A percentile compares a stretch with the other conserved stretches of the same genome.
These are phyloP conservation scores for Mus spicilegus DNA, from an alignment of 2,113 vertebrate species.

Conservation along the genomic window DNA sequence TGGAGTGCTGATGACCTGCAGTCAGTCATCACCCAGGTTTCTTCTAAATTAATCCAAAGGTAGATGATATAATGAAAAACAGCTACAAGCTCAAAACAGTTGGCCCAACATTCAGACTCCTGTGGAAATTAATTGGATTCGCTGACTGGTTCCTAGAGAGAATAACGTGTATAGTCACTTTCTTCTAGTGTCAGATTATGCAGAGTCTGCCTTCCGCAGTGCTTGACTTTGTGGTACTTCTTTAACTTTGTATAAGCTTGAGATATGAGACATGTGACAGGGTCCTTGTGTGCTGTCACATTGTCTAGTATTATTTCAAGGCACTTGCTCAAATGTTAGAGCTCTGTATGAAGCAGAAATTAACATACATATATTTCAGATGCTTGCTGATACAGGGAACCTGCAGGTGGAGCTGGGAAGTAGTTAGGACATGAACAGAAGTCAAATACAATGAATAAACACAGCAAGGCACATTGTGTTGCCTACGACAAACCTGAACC, in stretches of 20 bases:
- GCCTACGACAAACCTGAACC: neutral
- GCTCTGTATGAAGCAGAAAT: constrained; percentile 9
- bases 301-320: neutral
- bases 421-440: constrained; percentile 44
- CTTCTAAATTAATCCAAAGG: neutral
- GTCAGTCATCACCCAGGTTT: neutral
- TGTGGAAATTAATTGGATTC: neutral
- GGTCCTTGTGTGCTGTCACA: neutral
- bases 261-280: neutral
- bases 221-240: neutral
- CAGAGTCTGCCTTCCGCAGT: no score
- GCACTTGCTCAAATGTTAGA: constrained; percentile 6
- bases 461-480: neutral
- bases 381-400: constrained; percentile 48
- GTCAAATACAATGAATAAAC: constrained; percentile 29
- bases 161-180: neutral
- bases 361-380: constrained; percentile 23
- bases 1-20: neutral
- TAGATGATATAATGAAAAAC: neutral
- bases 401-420: constrained; percentile 49
- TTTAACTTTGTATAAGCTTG: neutral
- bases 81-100: neutral
- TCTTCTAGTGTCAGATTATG: neutral
- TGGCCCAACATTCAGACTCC: neutral
- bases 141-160: neutral